Evolutionary conservation across 2,888 invertebrate genomes (phyloP).

Genomic region (Plemyria rubiginata): DNA sequence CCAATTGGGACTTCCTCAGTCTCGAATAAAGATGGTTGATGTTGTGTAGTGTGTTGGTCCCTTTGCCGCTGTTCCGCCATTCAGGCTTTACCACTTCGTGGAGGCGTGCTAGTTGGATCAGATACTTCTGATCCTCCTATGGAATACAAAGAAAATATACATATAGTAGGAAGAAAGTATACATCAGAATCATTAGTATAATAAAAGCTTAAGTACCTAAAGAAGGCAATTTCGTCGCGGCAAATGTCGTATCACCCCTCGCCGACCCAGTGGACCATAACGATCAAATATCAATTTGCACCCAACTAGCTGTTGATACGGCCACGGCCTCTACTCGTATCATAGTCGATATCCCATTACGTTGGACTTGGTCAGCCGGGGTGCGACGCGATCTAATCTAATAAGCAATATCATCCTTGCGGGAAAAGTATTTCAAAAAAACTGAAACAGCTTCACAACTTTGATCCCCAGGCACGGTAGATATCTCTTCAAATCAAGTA

Average conservation of each 20-base stretch:
- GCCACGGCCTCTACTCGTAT: background rate
- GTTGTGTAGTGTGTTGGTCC: conserved; percentile 89
- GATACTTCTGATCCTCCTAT: conserved; percentile 92
- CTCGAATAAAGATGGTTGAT: conserved; percentile 91
- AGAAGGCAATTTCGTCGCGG: conserved; percentile 8
- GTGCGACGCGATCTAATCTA: conserved; percentile 27
- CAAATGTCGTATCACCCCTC: conserved; percentile 13
- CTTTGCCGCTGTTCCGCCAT: conserved; percentile 93
- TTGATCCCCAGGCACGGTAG: too few relatives aligned
- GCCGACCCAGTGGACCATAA: conserved; percentile 8
- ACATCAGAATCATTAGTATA: too few relatives aligned
- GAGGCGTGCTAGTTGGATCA: conserved; percentile 90
- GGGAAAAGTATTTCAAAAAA: too few relatives aligned
- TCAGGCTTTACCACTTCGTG: conserved; percentile 91
- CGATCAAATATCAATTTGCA: conserved; percentile 31
- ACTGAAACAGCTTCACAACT: too few relatives aligned
- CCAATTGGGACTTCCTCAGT: conserved; percentile 89
- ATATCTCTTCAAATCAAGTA: too few relatives aligned
- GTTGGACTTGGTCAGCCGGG: conserved; percentile 23
- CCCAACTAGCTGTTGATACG: conserved; percentile 23
- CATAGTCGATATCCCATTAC: conserved; percentile 22
- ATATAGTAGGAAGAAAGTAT: too few relatives aligned
- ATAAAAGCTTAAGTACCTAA: background rate
- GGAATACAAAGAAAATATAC: conserved; percentile 33
- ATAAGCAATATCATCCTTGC: conserved; percentile 23